These are phyloP conservation scores for Aelia acuminata DNA, from an alignment of 2,888 invertebrate genomes.

Conservation along the genomic window DNA sequence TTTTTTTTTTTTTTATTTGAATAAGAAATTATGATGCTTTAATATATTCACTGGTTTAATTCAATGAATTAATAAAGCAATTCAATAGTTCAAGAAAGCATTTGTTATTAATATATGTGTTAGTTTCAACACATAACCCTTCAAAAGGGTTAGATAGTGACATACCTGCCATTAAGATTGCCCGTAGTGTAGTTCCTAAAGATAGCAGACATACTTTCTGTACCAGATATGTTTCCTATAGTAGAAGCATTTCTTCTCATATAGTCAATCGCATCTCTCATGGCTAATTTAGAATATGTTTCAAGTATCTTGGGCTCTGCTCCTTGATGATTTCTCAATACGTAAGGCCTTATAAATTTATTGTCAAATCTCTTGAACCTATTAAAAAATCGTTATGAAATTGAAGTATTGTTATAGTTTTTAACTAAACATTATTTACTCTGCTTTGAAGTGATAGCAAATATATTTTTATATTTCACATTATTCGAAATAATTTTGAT, in stretches of 20 bases:
- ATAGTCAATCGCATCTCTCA: conserved; percentile 94
- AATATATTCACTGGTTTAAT: not conserved
- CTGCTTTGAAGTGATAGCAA: too few relatives aligned
- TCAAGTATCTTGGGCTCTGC: conserved; percentile 94
- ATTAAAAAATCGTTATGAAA: conserved; percentile 65
- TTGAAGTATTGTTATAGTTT: too few relatives aligned
- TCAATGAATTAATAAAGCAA: too few relatives aligned
- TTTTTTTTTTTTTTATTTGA: not conserved
- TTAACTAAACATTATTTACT: too few relatives aligned
- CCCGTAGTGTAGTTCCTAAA: conserved; percentile 90
- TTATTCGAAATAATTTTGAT: too few relatives aligned
- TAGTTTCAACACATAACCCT: too few relatives aligned
- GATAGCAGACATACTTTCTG: conserved; percentile 92
- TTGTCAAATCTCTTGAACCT: conserved; percentile 95
- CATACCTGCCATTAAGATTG: conserved; percentile 87
- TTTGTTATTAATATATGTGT: not conserved
- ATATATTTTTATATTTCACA: too few relatives aligned
- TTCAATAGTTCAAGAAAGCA: not conserved
- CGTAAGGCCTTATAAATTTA: conserved; percentile 89
- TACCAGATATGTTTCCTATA: conserved; percentile 88
- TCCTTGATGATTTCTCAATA: conserved; percentile 88
- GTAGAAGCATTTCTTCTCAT: conserved; percentile 90
- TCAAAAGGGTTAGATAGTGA: not conserved
- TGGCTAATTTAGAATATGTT: conserved; percentile 92
- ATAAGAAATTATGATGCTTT: not conserved